These are phyloP conservation scores for Stigmatopora nigra DNA, from an alignment of 2,113 vertebrate species.

Conservation along the genomic window DNA sequence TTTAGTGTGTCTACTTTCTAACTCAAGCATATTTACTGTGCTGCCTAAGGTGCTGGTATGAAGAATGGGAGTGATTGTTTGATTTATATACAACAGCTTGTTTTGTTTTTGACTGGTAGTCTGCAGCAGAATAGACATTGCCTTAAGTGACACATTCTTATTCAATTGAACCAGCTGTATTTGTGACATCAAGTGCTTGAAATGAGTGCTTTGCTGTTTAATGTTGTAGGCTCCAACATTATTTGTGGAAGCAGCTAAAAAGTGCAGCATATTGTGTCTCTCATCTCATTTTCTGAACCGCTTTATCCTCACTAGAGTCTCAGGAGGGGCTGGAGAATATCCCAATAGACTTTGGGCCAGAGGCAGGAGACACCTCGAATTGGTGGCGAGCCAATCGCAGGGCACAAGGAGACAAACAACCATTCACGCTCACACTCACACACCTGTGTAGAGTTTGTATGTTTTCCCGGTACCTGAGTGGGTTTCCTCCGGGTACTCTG, in stretches of 20 bases:
- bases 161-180: neutral
- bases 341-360: no score
- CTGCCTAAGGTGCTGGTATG: neutral
- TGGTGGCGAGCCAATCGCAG: no score
- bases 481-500: no score
- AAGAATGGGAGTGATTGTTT: slow-evolving; percentile 2
- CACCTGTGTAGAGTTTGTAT: no score
- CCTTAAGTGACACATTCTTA: slow-evolving; percentile 2
- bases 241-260: neutral
- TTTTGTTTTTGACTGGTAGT: slow-evolving; percentile 1
- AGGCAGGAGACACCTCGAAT: no score
- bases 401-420: no score
- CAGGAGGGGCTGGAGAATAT: no score
- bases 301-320: no score
- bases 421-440: no score
- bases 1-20: neutral
- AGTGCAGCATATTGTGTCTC: neutral
- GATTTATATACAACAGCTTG: neutral
- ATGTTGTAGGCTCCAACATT: neutral
- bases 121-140: neutral
- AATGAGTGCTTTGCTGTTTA: neutral
- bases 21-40: neutral
- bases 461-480: no score
- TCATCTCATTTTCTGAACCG: no score
- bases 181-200: slow-evolving; percentile 5